Evolutionary conservation across 2,113 vertebrate genomes (phyloP).

Genomic region (Jacana jacana): DNA sequence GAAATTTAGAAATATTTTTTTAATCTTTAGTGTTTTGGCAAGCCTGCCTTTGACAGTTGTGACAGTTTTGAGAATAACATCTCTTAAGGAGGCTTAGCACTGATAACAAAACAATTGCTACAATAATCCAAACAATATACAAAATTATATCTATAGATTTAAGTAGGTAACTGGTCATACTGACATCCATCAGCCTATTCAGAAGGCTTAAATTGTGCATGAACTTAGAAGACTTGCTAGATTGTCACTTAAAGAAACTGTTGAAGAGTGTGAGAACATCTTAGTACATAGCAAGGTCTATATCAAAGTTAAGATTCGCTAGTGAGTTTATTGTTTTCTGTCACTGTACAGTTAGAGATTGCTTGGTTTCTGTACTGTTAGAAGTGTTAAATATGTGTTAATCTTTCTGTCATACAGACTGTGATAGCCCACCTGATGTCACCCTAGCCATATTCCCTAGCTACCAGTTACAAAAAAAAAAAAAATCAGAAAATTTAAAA

Average conservation of each 20-base stretch:
- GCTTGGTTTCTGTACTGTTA: neutral
- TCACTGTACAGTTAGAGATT: neutral
- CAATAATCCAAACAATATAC: neutral
- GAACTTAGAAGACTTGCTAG: neutral
- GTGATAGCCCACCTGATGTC: neutral
- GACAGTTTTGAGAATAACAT: neutral
- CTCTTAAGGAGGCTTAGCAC: neutral
- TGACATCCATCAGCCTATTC: neutral
- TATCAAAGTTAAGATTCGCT: accelerated
- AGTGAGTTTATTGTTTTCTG: neutral
- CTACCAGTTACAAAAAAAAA: neutral
- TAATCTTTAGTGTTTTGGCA: neutral
- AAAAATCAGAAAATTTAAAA: neutral
- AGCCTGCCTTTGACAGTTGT: neutral
- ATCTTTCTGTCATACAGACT: neutral
- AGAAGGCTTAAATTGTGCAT: neutral
- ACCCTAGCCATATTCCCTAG: neutral
- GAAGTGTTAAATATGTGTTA: neutral
- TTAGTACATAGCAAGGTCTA: neutral
- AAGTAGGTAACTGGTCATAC: neutral
- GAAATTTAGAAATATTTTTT: neutral
- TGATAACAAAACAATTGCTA: neutral
- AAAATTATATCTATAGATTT: neutral
- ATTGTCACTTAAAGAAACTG: neutral
- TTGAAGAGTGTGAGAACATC: neutral